phyloP scores from a whole-genome alignment of 2,113 vertebrate species.

The Burhinus bistriatus region DNA sequence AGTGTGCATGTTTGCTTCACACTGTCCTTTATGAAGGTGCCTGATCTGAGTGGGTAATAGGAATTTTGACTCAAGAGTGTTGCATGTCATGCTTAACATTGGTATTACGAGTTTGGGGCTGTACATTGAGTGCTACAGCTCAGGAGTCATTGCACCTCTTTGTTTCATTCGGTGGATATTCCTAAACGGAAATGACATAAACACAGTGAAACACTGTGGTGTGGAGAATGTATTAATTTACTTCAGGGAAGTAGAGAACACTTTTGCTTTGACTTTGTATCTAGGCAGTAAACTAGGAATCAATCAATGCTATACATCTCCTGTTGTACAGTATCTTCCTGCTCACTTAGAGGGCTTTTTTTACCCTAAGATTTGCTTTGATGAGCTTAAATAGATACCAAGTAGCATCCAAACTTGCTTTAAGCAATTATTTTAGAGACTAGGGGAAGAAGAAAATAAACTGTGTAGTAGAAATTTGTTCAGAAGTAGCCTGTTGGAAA shows the following conservation, averaged over 20 bases:
- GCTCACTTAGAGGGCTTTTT: neutral
- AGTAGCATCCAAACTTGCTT: neutral
- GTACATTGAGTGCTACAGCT: conserved; percentile 56
- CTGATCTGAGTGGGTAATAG: neutral
- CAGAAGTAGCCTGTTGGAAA: neutral
- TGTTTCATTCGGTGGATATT: conserved; percentile 48
- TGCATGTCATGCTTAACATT: neutral
- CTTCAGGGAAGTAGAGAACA: neutral
- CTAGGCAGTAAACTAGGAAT: neutral
- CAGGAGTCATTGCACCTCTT: conserved; percentile 24
- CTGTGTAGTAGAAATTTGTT: neutral
- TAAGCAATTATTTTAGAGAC: neutral
- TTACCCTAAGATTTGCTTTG: neutral
- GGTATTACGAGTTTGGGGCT: neutral
- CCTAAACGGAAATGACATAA: neutral
- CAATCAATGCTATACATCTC: neutral
- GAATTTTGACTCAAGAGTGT: conserved; percentile 2
- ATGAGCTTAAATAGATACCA: neutral
- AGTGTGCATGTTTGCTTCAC: conserved; percentile 23
- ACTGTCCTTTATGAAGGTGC: conserved; percentile 53
- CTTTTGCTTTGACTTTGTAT: neutral
- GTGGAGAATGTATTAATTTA: neutral
- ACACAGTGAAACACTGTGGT: neutral
- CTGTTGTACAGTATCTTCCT: neutral
- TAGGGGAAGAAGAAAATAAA: neutral